Base-by-base conservation (phyloP, 2,888 invertebrate species). In the Euzophera pinguis region DNA sequence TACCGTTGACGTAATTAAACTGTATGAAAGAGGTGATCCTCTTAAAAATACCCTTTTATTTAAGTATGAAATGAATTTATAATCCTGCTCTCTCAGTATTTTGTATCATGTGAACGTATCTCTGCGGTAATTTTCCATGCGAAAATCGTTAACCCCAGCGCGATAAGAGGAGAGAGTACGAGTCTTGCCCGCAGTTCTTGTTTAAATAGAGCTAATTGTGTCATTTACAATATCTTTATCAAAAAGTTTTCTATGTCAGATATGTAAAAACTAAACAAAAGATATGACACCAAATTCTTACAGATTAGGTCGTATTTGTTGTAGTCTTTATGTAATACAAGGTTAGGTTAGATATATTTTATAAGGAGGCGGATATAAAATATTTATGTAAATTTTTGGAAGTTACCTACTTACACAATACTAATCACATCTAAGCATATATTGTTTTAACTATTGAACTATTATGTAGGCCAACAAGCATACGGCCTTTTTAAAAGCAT, bases 121-220 rank as follows among this genome's bases (percentile, higher is more conserved):
- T 63, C 52, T 58, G 61, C 64, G 64, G 89, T 87, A 87, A 71
- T 83, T 89, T 89, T 89, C 89, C 89, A 85, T 76, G 78, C 78
- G 69, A 81, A 84, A 80, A 84, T 73, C 78, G 68, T 84, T 82
- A 85, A 84, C 87, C 82, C 66, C 76, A 63, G 55, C 45, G 63
- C 54, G 84, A 86, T 84, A 85, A 71, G 69, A 55, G 61, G 63
- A 67, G 71, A 75, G 73, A 74, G 75, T 64, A 61, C 60, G 16
- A 10, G 32, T 37, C 35, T 22, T 16, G 16, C 7, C 16, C 16
- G 8, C 38, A 27, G n/a, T 12, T 12, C 35, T 35, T 29, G 16
- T 50, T 16, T 13, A 29, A 50, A 41, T 56, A 53, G 53, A 58
- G 47, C 38, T 56, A 58, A 53, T 52, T 55, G 54, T 42, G 42